Conservation (phyloP, 23 tunicate genomes). For the Ascidia mentula region DNA sequence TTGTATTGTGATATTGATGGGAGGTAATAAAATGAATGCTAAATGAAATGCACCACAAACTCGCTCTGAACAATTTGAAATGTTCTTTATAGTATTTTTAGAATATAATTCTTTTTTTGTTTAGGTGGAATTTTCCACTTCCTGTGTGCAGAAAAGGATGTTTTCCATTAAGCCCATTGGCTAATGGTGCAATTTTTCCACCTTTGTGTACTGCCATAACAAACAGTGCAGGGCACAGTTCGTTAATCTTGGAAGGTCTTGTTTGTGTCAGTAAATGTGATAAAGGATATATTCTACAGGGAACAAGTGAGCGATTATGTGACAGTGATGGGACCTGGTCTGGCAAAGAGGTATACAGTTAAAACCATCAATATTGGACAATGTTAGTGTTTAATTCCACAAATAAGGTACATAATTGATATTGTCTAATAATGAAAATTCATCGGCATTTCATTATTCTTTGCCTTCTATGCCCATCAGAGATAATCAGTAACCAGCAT, state of each 20-base stretch:
- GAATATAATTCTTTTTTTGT: not conserved
- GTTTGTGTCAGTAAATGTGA: slow-evolving; percentile 47
- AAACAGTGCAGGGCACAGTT: not conserved
- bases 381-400: no score
- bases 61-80: no score
- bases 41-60: no score
- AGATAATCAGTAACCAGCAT: no score
- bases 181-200: slow-evolving; percentile 49
- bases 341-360: slow-evolving; percentile 62
- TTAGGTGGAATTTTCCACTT: slow-evolving; percentile 65
- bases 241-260: slow-evolving; percentile 63
- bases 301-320: slow-evolving; percentile 42
- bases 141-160: slow-evolving; percentile 75
- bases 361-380: no score
- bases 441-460: no score
- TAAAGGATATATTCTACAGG: slow-evolving; percentile 39
- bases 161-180: slow-evolving; percentile 29
- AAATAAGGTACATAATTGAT: no score
- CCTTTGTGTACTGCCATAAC: slow-evolving; percentile 16
- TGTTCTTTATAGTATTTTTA: not conserved
- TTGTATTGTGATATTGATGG: slow-evolving; percentile 71
- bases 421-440: no score
- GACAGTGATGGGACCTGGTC: slow-evolving; percentile 70
- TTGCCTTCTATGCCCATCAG: no score
- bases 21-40: slow-evolving; percentile 17